Percentiles rank a stretch among this genome's conserved stretches.
Evolutionary conservation across 1,140 invertebrate genomes (phyloP).

Genomic region (Drosophila tani): DNA sequence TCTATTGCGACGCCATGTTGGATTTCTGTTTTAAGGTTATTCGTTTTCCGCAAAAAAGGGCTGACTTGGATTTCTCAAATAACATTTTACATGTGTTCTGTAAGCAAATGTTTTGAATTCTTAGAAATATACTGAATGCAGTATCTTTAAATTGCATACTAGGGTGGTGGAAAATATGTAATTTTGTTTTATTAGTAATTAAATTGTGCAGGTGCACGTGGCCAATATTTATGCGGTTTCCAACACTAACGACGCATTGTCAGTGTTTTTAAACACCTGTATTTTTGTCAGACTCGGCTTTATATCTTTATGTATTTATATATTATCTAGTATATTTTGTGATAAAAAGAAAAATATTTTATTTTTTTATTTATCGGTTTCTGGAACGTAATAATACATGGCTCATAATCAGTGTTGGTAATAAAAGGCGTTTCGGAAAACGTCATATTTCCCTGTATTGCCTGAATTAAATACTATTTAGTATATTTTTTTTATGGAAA

Average conservation of each 20-base stretch:
- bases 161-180: background rate
- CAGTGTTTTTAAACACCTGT: background rate
- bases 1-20: constrained; percentile 68
- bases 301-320: background rate
- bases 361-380: background rate
- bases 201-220: background rate
- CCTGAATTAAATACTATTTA: background rate
- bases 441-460: background rate
- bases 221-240: background rate
- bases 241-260: background rate
- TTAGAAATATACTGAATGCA: background rate
- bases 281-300: background rate
- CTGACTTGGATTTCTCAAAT: background rate
- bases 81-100: background rate
- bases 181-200: background rate
- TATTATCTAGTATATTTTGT: background rate
- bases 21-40: constrained; percentile 62
- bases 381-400: too few species aligned
- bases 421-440: background rate
- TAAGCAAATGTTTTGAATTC: too few species aligned
- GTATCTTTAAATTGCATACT: background rate
- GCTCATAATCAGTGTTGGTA: background rate
- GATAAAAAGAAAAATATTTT: background rate
- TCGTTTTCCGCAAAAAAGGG: constrained; percentile 8
- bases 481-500: background rate